Conservation (phyloP, 2,113 vertebrate species). For the Lamprotornis superbus region DNA sequence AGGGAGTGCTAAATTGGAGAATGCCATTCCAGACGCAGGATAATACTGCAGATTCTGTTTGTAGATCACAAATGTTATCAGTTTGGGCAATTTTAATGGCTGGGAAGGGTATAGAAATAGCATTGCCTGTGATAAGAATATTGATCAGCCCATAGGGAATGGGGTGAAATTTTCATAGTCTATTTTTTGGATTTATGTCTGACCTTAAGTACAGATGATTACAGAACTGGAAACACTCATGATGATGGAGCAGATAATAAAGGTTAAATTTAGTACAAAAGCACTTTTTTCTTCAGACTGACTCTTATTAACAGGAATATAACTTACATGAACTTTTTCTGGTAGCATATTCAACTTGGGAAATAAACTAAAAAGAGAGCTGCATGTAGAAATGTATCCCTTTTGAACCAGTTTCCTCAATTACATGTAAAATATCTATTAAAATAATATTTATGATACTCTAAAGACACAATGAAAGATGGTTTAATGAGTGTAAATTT, state of each 20-base stretch:
- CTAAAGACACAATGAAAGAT: neutral
- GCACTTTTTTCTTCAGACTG: neutral
- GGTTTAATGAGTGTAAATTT: neutral
- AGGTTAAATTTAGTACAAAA: neutral
- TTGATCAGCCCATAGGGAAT: neutral
- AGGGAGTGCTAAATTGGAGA: rapidly evolving
- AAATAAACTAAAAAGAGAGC: neutral
- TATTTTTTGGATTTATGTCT: neutral
- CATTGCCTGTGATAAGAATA: neutral
- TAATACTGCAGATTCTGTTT: neutral
- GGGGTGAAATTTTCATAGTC: neutral
- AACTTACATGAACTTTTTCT: neutral
- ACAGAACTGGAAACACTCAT: neutral
- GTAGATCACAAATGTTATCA: neutral
- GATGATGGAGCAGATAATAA: neutral
- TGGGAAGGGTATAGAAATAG: neutral
- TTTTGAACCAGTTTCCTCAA: neutral
- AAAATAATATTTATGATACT: neutral
- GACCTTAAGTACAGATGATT: neutral
- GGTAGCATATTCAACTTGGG: neutral
- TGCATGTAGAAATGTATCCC: neutral
- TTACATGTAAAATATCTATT: neutral
- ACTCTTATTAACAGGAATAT: neutral
- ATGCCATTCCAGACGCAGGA: neutral
- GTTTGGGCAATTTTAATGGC: neutral